Percentiles rank a stretch among this genome's conserved stretches.
Evolutionary conservation across 2,113 vertebrate genomes (phyloP).

Genomic region (Apaloderma vittatum): DNA sequence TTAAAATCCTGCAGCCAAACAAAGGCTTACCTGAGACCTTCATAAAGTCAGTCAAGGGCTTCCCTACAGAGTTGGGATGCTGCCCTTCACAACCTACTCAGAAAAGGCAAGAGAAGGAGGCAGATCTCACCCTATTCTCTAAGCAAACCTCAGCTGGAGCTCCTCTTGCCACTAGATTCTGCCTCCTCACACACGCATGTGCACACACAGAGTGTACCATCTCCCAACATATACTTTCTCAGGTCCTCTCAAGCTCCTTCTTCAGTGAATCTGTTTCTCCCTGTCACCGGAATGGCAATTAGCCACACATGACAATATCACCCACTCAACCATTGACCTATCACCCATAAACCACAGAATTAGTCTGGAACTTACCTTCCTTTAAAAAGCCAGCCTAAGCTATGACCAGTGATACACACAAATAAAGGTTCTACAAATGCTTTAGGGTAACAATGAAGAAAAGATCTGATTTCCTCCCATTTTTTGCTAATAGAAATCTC

Average conservation of each 20-base stretch:
- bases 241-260: neutral
- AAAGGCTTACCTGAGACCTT: neutral
- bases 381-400: neutral
- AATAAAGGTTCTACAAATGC: neutral
- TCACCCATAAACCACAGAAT: neutral
- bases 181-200: too few relatives aligned
- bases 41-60: neutral
- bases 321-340: neutral
- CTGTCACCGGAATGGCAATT: neutral
- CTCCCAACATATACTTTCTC: neutral
- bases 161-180: neutral
- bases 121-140: neutral
- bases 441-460: neutral
- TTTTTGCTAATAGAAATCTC: neutral
- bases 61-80: neutral
- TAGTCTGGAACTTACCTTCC: neutral
- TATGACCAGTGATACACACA: neutral
- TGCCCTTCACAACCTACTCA: neutral
- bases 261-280: neutral
- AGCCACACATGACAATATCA: neutral
- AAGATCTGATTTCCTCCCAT: neutral
- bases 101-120: neutral
- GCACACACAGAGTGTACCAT: neutral
- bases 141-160: neutral
- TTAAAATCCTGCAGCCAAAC: neutral